Evolutionary conservation across 2,113 vertebrate species (phyloP).

Genomic region (Microtus pennsylvanicus): DNA sequence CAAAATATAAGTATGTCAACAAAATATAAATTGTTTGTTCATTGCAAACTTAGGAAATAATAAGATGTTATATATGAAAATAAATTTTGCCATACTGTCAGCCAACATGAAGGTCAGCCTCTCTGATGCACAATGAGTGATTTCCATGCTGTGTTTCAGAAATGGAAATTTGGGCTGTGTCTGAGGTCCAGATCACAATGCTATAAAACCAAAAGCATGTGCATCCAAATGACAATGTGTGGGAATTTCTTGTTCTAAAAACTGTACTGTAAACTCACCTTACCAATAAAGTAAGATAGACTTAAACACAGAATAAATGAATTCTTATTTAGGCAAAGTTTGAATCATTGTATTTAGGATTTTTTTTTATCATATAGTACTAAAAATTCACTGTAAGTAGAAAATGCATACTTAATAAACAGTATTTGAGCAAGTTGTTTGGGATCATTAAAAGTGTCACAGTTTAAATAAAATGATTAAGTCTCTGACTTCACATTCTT

Average conservation of each 20-base stretch:
- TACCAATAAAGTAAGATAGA: not conserved
- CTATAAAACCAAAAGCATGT: not conserved
- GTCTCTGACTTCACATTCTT: constrained; percentile 77
- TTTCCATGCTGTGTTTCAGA: not conserved
- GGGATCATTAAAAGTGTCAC: constrained; percentile 78
- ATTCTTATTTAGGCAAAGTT: constrained; percentile 50
- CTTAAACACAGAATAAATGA: not conserved
- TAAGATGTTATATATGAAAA: constrained; percentile 33
- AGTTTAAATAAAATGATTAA: constrained; percentile 82
- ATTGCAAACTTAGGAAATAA: constrained; percentile 31
- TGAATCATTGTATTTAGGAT: constrained; percentile 25
- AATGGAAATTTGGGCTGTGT: not conserved
- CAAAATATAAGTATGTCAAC: no score
- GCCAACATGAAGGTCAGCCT: not conserved
- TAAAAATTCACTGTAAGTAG: constrained; percentile 9
- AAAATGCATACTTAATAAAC: constrained; percentile 40
- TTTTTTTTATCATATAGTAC: constrained; percentile 28
- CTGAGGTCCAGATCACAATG: not conserved
- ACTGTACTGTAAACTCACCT: not conserved
- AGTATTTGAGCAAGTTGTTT: constrained; percentile 73
- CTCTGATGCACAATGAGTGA: not conserved
- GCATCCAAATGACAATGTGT: not conserved
- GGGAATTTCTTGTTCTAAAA: constrained; percentile 39
- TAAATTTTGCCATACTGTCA: constrained; percentile 46
- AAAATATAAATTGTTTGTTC: not conserved